Conservation (phyloP, 2,888 invertebrate genomes). For the Drosophila phalerata region DNA sequence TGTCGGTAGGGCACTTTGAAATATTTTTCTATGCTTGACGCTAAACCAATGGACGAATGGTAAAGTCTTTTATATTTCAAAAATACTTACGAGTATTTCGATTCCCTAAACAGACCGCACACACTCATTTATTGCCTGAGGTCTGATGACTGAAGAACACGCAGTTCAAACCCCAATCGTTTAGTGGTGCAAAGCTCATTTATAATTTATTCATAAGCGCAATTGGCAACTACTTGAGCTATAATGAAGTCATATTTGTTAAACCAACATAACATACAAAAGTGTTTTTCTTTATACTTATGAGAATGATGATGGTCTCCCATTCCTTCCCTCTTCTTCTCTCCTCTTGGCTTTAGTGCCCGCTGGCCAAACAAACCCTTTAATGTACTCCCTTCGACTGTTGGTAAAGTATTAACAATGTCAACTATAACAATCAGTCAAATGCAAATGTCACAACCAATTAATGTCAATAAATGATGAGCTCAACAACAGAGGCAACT, state of each 20-base stretch:
- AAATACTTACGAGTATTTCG: constrained; percentile 24
- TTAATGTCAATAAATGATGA: constrained; percentile 83
- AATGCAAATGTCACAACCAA: constrained; percentile 84
- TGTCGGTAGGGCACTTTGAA: constrained; percentile 67
- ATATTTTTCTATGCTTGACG: constrained; percentile 45
- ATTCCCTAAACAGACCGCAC: constrained; percentile 46
- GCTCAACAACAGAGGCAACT: constrained; percentile 43
- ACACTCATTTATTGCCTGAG: constrained; percentile 50
- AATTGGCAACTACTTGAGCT: constrained; percentile 41
- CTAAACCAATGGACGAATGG: constrained; percentile 19
- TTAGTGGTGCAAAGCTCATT: constrained; percentile 64
- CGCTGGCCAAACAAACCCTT: constrained; percentile 39
- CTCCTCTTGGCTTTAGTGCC: background rate
- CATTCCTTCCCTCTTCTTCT: background rate
- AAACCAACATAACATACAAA: constrained; percentile 48
- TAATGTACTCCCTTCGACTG: constrained; percentile 24
- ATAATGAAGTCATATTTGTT: constrained; percentile 80
- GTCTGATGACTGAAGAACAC: constrained; percentile 66
- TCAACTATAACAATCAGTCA: constrained; percentile 79
- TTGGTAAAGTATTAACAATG: constrained; percentile 76
- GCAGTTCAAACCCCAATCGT: constrained; percentile 49
- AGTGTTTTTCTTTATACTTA: constrained; percentile 40
- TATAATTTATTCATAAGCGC: constrained; percentile 67
- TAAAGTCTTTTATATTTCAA: constrained; percentile 31
- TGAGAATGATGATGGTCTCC: constrained; percentile 6